Evolutionary conservation across 2,797 vertebrate genomes (phyloP), one percentile per base, ranked within the genome.

Genomic region (Amblyraja radiata): DNA sequence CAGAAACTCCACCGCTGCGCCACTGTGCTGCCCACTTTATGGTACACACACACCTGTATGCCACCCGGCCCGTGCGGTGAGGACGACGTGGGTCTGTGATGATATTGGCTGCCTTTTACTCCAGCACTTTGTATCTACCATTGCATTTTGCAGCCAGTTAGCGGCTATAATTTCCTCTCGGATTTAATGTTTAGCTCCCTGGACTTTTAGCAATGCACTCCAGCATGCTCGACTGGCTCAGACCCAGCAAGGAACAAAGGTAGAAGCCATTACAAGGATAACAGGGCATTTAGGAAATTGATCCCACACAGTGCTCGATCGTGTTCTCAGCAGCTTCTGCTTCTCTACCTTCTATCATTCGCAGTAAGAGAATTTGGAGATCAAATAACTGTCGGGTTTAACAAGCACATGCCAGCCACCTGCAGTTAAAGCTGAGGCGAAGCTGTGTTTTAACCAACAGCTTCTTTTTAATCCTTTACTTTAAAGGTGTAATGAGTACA

Each of bases 251-350:
- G 46, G 36, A 76, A 68, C 32, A 36, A 14, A 14, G 68, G 39
- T 23, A 14, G 21, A 91, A 74, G 39, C 71, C 68, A 73, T 74
- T 91, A 91, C 90, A 91, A 73, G 68, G 23, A 91, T 74, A 58
- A 54, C 36, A 76, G 90, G 39, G 90, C 90, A 74, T 76, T 76
- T 91, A 54, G 25, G 71, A 92, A 74, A 23, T 90, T 92, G 39
- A 92, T 54, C 39, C 71, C 90, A 46, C 76, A 23, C 71, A 74
- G 71, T 74, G 74, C 76, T 92, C 58, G 73, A 92, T 92, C 90
- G 58, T 54, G 54, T 36, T 54, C 90, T 46, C 90, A 74, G 90
- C 39, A 76, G 71, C 68, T 54, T 74, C 23, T 54, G 23, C n/a
- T 76, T 74, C 39, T 28, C 54, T 46, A 54, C 39, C 23, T 91